phyloP scores from a whole-genome alignment of 2,797 vertebrate genomes.

The Pempheris klunzingeri region DNA sequence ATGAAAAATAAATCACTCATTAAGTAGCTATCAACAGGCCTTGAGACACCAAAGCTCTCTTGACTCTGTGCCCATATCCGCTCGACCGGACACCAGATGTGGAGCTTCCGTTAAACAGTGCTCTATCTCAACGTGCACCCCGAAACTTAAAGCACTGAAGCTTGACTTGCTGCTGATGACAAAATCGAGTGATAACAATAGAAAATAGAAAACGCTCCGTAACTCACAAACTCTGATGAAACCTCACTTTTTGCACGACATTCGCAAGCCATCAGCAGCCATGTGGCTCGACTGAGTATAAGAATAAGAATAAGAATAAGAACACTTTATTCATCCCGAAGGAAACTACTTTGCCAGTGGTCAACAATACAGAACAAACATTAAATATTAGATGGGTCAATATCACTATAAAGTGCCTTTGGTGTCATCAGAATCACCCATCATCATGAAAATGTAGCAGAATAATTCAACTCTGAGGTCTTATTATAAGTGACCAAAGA shows the following conservation, averaged over 20 bases:
- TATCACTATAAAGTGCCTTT: too few relatives aligned
- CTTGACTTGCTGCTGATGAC: conserved; percentile 15
- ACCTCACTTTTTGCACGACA: not conserved
- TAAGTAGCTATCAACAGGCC: not conserved
- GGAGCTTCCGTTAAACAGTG: conserved; percentile 32
- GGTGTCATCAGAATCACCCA: too few relatives aligned
- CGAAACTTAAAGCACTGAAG: not conserved
- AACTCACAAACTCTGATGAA: not conserved
- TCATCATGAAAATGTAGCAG: too few relatives aligned
- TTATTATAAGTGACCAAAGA: too few relatives aligned
- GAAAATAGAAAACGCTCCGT: not conserved
- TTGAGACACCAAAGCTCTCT: too few relatives aligned
- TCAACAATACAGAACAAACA: too few relatives aligned
- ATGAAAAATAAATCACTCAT: not conserved
- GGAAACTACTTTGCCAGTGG: too few relatives aligned
- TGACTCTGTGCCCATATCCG: not conserved
- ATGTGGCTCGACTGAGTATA: not conserved
- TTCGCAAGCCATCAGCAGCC: not conserved
- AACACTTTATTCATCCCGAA: too few relatives aligned
- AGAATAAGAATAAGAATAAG: too few relatives aligned
- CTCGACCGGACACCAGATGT: conserved; percentile 56
- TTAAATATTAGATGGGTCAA: too few relatives aligned
- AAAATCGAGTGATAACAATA: conserved; percentile 1
- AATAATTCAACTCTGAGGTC: too few relatives aligned
- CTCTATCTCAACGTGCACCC: not conserved